Conservation (phyloP, 2,888 invertebrate species). For the Cenopis cana region DNA sequence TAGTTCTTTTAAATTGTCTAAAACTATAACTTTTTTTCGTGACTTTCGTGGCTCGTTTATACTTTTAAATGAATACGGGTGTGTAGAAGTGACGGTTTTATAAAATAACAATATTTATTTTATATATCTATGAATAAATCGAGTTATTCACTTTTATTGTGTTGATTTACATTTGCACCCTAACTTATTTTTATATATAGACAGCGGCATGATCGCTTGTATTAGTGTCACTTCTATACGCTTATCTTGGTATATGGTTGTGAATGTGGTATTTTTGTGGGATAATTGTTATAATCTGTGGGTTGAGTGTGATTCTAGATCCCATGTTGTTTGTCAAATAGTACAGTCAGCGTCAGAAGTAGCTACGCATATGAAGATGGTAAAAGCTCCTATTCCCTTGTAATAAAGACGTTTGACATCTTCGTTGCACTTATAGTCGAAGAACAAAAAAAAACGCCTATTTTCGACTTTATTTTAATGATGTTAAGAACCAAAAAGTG, state of each 20-base stretch:
- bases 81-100: neutral
- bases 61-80: neutral
- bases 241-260: conserved; percentile 1
- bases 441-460: no score
- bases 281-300: neutral
- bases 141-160: neutral
- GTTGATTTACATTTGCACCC: neutral
- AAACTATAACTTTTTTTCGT: neutral
- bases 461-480: no score
- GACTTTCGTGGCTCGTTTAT: neutral
- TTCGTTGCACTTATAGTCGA: no score
- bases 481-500: no score
- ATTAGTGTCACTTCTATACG: conserved; percentile 4
- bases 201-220: no score
- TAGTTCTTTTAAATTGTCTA: neutral
- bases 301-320: conserved; percentile 9
- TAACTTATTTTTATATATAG: no score
- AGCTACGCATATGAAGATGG: no score
- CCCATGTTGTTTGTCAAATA: neutral
- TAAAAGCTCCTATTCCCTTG: no score
- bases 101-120: neutral
- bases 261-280: conserved; percentile 25
- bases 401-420: no score
- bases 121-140: neutral
- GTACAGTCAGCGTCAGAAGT: no score